phyloP scores from a whole-genome alignment of 2,113 vertebrate species.

The Prochilodus magdalenae region DNA sequence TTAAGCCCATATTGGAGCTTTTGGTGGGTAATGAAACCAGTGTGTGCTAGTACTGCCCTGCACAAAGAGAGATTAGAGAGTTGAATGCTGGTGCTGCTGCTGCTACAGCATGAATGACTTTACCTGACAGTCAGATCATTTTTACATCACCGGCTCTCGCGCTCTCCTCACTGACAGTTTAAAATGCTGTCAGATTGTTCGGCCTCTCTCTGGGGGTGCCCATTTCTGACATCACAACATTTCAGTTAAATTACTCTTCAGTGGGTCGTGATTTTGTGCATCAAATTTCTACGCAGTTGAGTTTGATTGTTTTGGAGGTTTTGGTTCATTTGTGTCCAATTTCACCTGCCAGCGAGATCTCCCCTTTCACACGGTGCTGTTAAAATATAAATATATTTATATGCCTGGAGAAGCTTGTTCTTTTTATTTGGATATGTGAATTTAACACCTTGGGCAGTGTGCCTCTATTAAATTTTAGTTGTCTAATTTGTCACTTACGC shows the following conservation, averaged over 20 bases:
- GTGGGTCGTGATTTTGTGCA: too few species aligned
- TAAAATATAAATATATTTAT: too few species aligned
- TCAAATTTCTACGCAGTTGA: too few species aligned
- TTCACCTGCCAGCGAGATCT: too few species aligned
- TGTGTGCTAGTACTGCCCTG: background rate
- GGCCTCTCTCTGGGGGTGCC: background rate
- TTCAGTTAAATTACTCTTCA: background rate
- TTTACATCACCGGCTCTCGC: background rate
- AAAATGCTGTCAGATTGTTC: background rate
- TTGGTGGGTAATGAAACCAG: constrained; percentile 1
- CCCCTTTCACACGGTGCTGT: too few species aligned
- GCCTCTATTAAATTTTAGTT: too few species aligned
- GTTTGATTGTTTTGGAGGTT: too few species aligned
- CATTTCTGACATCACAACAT: background rate
- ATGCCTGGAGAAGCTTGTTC: too few species aligned
- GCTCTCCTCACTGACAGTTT: background rate
- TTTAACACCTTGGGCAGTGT: too few species aligned
- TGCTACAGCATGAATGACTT: background rate
- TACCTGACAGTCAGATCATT: background rate
- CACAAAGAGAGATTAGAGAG: background rate
- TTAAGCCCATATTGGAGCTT: background rate
- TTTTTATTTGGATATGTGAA: too few species aligned
- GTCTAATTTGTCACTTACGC: too few species aligned
- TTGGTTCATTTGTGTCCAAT: too few species aligned
- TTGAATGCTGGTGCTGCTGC: background rate